These are phyloP conservation scores for Portevinia maculata DNA, from an alignment of 2,888 invertebrate species.

Conservation along the genomic window DNA sequence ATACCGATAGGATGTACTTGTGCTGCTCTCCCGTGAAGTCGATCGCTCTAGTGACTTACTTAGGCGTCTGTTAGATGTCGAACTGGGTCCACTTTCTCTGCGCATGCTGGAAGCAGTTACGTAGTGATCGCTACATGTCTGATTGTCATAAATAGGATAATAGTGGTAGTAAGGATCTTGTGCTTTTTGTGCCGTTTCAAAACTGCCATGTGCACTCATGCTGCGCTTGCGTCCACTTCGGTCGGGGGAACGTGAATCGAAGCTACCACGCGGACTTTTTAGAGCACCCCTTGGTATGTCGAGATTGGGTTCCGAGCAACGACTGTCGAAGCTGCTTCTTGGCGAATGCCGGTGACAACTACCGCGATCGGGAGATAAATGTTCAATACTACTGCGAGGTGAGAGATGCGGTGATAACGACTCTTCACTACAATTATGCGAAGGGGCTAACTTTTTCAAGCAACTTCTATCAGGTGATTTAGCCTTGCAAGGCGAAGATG, in stretches of 20 bases:
- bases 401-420: slow-evolving; percentile 81
- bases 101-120: slow-evolving; percentile 77
- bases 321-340: slow-evolving; percentile 81
- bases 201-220: slow-evolving; percentile 82
- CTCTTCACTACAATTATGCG: slow-evolving; percentile 81
- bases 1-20: slow-evolving; percentile 79
- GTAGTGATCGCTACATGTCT: slow-evolving; percentile 81
- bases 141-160: slow-evolving; percentile 82
- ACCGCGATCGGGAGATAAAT: slow-evolving; percentile 81
- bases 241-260: slow-evolving; percentile 79
- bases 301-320: slow-evolving; percentile 80
- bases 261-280: slow-evolving; percentile 79
- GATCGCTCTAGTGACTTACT: slow-evolving; percentile 82
- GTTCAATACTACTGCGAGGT: slow-evolving; percentile 81
- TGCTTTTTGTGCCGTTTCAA: slow-evolving; percentile 77
- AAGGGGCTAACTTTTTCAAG: slow-evolving; percentile 80
- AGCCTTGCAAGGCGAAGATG: slow-evolving; percentile 81
- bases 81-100: slow-evolving; percentile 75
- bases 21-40: slow-evolving; percentile 81
- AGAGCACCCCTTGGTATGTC: slow-evolving; percentile 78
- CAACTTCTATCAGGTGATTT: slow-evolving; percentile 82
- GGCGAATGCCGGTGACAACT: slow-evolving; percentile 81
- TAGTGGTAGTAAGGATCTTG: slow-evolving; percentile 81
- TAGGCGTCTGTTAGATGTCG: slow-evolving; percentile 75
- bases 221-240: slow-evolving; percentile 80